Percentiles rank a stretch among this genome's conserved stretches.
Conservation (phyloP, 2,888 invertebrate genomes). For the Crossocerus cetratus region DNA sequence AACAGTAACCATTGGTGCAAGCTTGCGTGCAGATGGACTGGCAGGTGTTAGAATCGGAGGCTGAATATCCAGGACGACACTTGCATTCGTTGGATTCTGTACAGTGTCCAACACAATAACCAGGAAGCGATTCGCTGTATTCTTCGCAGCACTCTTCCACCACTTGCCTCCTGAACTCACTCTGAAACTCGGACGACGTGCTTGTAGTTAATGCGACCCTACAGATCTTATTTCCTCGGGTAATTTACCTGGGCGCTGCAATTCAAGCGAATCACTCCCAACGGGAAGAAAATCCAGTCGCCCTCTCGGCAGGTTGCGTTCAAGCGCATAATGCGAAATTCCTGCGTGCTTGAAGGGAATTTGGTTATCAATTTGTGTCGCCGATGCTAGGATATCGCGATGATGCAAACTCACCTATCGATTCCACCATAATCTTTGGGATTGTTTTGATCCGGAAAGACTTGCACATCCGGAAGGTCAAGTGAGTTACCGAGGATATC, state of each 20-base stretch:
- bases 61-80: slow-evolving; percentile 61
- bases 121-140: too few relatives aligned
- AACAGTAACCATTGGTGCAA: slow-evolving; percentile 36
- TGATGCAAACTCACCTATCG: too few relatives aligned
- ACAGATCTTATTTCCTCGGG: too few relatives aligned
- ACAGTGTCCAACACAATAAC: slow-evolving; percentile 17
- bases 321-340: neutral
- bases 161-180: neutral
- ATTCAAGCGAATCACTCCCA: neutral
- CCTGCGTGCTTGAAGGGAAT: too few relatives aligned
- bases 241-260: neutral
- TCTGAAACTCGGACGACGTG: neutral
- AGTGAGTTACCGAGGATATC: too few relatives aligned
- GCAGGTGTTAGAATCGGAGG: slow-evolving; percentile 31
- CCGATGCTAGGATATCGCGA: too few relatives aligned
- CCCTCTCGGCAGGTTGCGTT: neutral
- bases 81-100: slow-evolving; percentile 48
- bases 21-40: slow-evolving; percentile 55
- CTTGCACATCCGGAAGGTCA: too few relatives aligned
- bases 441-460: too few relatives aligned
- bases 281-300: neutral
- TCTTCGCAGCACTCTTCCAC: neutral
- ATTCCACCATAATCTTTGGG: too few relatives aligned
- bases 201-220: too few relatives aligned
- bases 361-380: too few relatives aligned